Percentiles rank a stretch among this genome's conserved stretches.
Conservation (phyloP, 2,797 vertebrate genomes). For the Tolypeutes matacus region DNA sequence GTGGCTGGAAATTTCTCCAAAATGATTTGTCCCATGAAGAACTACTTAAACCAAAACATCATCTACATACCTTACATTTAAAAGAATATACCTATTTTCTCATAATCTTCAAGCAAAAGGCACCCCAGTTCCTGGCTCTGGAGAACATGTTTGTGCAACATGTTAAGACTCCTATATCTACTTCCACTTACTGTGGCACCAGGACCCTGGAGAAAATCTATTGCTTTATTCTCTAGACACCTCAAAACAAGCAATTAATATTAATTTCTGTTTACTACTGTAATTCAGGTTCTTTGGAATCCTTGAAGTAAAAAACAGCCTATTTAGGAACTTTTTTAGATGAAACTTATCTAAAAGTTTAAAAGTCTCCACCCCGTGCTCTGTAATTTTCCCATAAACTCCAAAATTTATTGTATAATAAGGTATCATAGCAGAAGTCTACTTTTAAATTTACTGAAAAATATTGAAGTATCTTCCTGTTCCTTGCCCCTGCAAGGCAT, state of each 20-base stretch:
- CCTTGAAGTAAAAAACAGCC: background rate
- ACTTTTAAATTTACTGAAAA: background rate
- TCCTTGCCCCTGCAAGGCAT: accelerated
- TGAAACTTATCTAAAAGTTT: background rate
- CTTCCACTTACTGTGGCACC: background rate
- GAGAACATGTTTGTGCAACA: background rate
- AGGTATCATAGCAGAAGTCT: background rate
- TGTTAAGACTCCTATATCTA: background rate
- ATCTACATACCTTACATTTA: background rate
- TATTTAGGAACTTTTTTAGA: background rate
- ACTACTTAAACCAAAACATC: no score
- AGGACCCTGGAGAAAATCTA: background rate
- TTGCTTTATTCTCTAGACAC: background rate
- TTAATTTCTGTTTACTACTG: background rate
- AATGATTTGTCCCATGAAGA: no score
- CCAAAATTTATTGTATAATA: background rate
- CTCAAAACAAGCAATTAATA: background rate
- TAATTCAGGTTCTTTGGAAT: background rate
- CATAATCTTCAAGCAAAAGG: background rate
- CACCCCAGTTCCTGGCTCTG: background rate
- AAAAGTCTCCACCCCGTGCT: background rate
- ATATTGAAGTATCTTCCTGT: background rate
- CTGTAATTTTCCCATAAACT: background rate
- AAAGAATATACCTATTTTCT: background rate
- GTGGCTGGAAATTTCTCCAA: no score